Evolutionary conservation across 2,888 invertebrate genomes (phyloP), one percentile per base, ranked within the genome.

Genomic region (Drepanosiphum platanoidis): DNA sequence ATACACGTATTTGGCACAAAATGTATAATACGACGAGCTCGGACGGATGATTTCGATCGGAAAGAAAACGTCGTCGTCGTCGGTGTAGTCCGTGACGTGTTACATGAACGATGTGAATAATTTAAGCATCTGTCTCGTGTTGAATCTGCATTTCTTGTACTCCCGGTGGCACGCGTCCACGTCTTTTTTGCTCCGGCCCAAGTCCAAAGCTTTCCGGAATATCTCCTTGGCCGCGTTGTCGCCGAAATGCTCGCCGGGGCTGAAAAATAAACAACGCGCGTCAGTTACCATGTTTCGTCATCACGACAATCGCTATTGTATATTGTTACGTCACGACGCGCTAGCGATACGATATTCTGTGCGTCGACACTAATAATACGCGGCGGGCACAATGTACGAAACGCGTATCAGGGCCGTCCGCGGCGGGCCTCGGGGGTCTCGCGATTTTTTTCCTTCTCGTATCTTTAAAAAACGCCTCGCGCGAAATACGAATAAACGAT

Each of bases 61-160:
- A 22, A 34, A 27, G 18, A 11, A 66, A 27, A 52, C 4, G 36
- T 1, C 32, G n/a, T 1, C 30, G 30, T 13, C 13, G 81, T 22
- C 32, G 15, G 30, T 15, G n/a, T n/a, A n/a, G n/a, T n/a, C n/a
- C n/a, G n/a, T 22, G 2, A 68, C 13, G 36, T n/a, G 36, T n/a
- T 70, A 84, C 84, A 77, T n/a, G 30, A 84, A 84, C 68, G 84
- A 84, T 9, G 77, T 39, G 32, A 84, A 84, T 18, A 84, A 18
- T 58, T 77, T 84, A 30, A 84, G 77, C 86, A 86, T 79, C 46
- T 86, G 84, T 30, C 68, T 30, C 3, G 75, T 83, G 46, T 82
- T 86, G 75, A 86, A 86, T 39, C 77, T 27, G 42, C 86, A 86
- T 30, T 86, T 86, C 77, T 86, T 86, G 27, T 75, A 86, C 30